Evolutionary conservation across 2,113 vertebrate species (phyloP).

Genomic region (Antechinus stuartii): DNA sequence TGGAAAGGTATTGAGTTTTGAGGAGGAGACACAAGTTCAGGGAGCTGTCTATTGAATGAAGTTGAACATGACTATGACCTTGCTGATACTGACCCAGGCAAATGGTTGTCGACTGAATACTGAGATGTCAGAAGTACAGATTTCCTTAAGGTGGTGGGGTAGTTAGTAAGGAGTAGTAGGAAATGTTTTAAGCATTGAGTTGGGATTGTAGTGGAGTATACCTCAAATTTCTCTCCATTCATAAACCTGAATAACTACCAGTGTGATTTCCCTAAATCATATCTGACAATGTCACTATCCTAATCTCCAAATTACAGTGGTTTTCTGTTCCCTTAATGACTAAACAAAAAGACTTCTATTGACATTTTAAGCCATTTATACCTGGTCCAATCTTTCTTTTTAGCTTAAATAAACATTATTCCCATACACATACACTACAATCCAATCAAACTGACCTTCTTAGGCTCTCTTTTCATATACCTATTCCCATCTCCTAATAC

Average conservation of each 20-base stretch:
- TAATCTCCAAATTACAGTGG: not conserved
- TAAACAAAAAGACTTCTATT: not conserved
- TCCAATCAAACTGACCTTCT: not conserved
- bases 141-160: not conserved
- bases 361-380: not conserved
- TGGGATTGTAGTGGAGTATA: not conserved
- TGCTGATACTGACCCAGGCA: not conserved
- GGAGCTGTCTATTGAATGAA: too few relatives aligned
- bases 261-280: not conserved
- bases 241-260: not conserved
- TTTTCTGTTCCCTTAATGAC: not conserved
- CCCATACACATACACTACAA: not conserved
- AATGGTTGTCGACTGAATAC: not conserved
- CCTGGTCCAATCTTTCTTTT: not conserved
- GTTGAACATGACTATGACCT: too few relatives aligned
- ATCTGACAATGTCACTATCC: not conserved
- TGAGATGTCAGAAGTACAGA: not conserved
- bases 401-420: not conserved
- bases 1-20: too few relatives aligned
- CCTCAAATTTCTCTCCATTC: not conserved
- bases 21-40: too few relatives aligned
- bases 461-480: accelerated
- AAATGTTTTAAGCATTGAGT: not conserved
- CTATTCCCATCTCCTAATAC: accelerated
- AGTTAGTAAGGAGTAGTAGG: not conserved